Evolutionary conservation across 2,797 vertebrate species (phyloP).

Genomic region (Pipistrellus pipistrellus): DNA sequence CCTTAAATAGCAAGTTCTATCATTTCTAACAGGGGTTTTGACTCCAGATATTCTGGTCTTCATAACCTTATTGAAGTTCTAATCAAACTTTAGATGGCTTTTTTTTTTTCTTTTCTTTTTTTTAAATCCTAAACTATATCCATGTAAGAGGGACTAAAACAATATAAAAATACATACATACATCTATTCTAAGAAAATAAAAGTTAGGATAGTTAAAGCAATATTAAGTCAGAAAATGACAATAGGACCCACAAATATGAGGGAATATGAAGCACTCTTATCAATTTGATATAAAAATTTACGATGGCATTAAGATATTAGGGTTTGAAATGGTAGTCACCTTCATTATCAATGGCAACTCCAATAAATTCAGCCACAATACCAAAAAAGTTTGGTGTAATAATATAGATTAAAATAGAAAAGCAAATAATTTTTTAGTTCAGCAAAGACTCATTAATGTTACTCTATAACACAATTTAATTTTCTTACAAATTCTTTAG

Average conservation of each 20-base stretch:
- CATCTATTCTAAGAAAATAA: slow-evolving; percentile 42
- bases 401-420: slow-evolving; percentile 17
- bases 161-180: not conserved
- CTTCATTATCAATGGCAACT: not conserved
- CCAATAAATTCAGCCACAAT: slow-evolving; percentile 1
- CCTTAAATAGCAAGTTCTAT: slow-evolving; percentile 35
- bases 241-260: not conserved
- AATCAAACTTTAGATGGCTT: slow-evolving; percentile 49
- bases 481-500: not conserved
- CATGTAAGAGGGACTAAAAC: slow-evolving; percentile 5
- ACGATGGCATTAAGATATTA: slow-evolving; percentile 4
- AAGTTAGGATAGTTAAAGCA: slow-evolving; percentile 38
- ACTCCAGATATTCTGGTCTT: slow-evolving; percentile 17
- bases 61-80: slow-evolving; percentile 16
- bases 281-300: slow-evolving; percentile 26
- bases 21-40: not conserved
- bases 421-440: slow-evolving; percentile 54
- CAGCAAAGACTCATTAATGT: slow-evolving; percentile 36
- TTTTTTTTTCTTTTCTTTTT: slow-evolving; percentile 2
- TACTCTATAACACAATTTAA: slow-evolving; percentile 26
- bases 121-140: slow-evolving; percentile 55
- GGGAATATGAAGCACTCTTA: not conserved
- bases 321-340: not conserved
- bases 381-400: slow-evolving; percentile 4
- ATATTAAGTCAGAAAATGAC: slow-evolving; percentile 57